Evolutionary conservation across 2,888 invertebrate genomes (phyloP).

Genomic region (Parnassius smintheus): DNA sequence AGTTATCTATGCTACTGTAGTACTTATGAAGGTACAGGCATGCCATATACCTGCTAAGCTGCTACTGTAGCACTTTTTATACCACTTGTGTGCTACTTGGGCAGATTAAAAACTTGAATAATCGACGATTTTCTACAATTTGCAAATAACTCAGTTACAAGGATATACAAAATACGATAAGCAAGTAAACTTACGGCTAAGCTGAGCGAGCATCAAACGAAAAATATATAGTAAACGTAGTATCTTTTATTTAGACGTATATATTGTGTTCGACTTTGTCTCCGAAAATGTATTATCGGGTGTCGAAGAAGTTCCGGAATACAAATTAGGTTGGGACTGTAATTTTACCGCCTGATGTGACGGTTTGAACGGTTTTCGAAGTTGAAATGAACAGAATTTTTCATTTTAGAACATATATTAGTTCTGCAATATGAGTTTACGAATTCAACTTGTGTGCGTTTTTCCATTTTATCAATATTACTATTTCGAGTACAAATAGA

Average conservation of each 20-base stretch:
- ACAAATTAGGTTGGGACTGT: conserved; percentile 64
- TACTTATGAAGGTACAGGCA: no score
- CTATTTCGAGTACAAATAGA: background rate
- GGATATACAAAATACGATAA: no score
- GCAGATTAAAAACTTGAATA: no score
- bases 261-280: conserved; percentile 18
- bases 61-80: no score
- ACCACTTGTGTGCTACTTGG: no score
- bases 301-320: conserved; percentile 52
- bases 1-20: no score
- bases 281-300: conserved; percentile 17
- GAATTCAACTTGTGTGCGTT: background rate
- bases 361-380: conserved; percentile 57
- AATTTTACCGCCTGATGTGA: conserved; percentile 67
- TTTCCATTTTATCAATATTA: conserved; percentile 6
- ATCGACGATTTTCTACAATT: no score
- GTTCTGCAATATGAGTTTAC: conserved; percentile 5
- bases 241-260: background rate
- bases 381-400: conserved; percentile 56
- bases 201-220: no score
- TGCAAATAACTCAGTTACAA: no score
- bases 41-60: no score
- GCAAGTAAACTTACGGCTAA: no score
- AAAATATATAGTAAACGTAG: no score
- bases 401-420: conserved; percentile 45